These are phyloP conservation scores for Andrena bucephala DNA, from an alignment of 2,888 invertebrate species.

Conservation along the genomic window DNA sequence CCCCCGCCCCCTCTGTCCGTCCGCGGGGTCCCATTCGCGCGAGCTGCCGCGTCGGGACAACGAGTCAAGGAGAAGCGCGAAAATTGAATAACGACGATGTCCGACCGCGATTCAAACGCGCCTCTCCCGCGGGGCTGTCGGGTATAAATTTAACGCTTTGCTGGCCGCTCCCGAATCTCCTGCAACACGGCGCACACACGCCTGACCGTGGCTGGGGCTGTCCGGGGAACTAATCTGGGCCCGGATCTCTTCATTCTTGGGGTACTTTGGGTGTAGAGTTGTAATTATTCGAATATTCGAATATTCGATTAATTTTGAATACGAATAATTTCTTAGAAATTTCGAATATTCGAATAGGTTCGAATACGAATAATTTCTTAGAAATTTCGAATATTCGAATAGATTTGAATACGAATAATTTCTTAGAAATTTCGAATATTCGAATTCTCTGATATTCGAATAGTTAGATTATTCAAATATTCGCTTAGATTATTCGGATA, in stretches of 20 bases:
- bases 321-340: too few species aligned
- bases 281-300: background rate
- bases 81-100: constrained; percentile 7
- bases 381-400: too few species aligned
- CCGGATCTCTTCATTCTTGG: background rate
- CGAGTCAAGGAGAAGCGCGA: constrained; percentile 10
- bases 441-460: too few species aligned
- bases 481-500: too few species aligned
- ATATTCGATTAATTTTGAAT: too few species aligned
- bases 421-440: too few species aligned
- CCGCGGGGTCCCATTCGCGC: background rate
- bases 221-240: background rate
- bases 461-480: too few species aligned
- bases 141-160: constrained; percentile 36
- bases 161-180: constrained; percentile 2
- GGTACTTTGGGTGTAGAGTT: background rate
- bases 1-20: background rate
- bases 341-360: too few species aligned
- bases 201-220: background rate
- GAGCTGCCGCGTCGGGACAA: background rate
- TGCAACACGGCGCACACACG: constrained; percentile 1
- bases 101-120: background rate
- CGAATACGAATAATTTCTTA: too few species aligned
- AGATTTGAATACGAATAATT: too few species aligned
- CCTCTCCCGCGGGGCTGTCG: background rate